A percentile compares a stretch with the other conserved stretches of the same genome.
Conservation (phyloP, 2,888 invertebrate species). For the Homarus gammarus region DNA sequence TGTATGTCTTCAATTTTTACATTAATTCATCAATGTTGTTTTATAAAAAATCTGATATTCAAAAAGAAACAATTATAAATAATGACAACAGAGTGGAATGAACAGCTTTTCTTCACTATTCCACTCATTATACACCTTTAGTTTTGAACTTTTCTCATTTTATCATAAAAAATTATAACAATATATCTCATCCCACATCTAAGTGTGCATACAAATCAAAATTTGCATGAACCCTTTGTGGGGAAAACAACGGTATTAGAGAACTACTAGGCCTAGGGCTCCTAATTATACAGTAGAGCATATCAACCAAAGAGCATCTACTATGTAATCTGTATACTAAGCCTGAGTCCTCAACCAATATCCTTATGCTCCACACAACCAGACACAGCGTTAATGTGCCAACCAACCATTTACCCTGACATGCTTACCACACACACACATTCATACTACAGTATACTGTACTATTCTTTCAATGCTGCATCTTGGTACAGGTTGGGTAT, state of each 20-base stretch:
- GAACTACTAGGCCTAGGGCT: constrained; percentile 64
- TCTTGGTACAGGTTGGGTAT: no score
- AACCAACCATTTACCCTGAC: constrained; percentile 22
- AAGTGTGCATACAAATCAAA: constrained; percentile 14
- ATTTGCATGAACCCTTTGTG: not conserved
- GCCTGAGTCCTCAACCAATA: constrained; percentile 44
- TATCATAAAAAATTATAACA: constrained; percentile 40
- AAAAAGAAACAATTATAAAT: constrained; percentile 34
- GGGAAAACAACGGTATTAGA: constrained; percentile 21
- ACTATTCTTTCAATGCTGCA: not conserved
- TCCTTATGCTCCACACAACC: constrained; percentile 5
- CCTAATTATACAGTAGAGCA: constrained; percentile 73
- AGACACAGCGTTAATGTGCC: not conserved
- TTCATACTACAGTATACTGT: no score
- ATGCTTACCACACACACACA: not conserved
- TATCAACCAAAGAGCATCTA: constrained; percentile 58
- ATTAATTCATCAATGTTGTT: constrained; percentile 24
- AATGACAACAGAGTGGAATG: constrained; percentile 57
- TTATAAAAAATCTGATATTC: constrained; percentile 50
- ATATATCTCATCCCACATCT: constrained; percentile 26
- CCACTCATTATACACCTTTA: constrained; percentile 39
- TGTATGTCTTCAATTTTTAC: constrained; percentile 18
- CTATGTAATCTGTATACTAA: constrained; percentile 74
- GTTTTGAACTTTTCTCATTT: constrained; percentile 21
- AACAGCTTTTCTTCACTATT: constrained; percentile 30